Conservation (phyloP, 2,797 vertebrate species). For the Bovichtus variegatus region DNA sequence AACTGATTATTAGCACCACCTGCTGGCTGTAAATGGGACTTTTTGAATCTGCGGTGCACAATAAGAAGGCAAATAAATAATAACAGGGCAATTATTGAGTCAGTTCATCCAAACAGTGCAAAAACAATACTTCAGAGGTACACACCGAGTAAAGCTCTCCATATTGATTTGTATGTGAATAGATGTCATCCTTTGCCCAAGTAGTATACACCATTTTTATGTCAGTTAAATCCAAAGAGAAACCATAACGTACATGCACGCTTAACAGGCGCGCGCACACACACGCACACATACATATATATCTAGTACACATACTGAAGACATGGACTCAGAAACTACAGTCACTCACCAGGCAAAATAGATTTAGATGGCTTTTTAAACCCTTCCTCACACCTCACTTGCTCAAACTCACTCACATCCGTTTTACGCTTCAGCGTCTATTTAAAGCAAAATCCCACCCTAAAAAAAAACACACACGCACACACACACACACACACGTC, state of each 20-base stretch:
- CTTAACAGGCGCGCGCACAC: slow-evolving; percentile 4
- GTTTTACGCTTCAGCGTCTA: slow-evolving; percentile 58
- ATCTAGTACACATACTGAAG: slow-evolving; percentile 71
- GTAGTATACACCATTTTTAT: slow-evolving; percentile 84
- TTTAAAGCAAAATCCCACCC: slow-evolving; percentile 65
- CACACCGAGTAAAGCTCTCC: slow-evolving; percentile 49
- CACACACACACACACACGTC: slow-evolving; percentile 11
- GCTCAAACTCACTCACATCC: slow-evolving; percentile 56
- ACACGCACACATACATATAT: slow-evolving; percentile 2
- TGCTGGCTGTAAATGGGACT: slow-evolving; percentile 66
- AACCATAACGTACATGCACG: slow-evolving; percentile 47
- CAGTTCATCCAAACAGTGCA: slow-evolving; percentile 42
- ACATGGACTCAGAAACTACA: slow-evolving; percentile 85
- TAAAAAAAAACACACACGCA: slow-evolving; percentile 26
- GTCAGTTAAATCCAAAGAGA: slow-evolving; percentile 82
- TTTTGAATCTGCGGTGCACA: slow-evolving; percentile 41
- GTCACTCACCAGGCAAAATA: slow-evolving; percentile 90
- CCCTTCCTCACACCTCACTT: slow-evolving; percentile 66
- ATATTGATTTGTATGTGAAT: slow-evolving; percentile 16
- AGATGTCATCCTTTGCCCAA: slow-evolving; percentile 69
- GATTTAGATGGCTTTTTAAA: slow-evolving; percentile 89
- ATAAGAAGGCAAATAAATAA: slow-evolving; percentile 60
- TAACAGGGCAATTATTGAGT: slow-evolving; percentile 48
- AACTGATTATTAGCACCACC: slow-evolving; percentile 78
- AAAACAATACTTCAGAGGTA: slow-evolving; percentile 62